Evolutionary conservation across 2,113 vertebrate species (phyloP), one percentile per base, ranked within the genome.

Genomic region (Xiphorhynchus elegans): DNA sequence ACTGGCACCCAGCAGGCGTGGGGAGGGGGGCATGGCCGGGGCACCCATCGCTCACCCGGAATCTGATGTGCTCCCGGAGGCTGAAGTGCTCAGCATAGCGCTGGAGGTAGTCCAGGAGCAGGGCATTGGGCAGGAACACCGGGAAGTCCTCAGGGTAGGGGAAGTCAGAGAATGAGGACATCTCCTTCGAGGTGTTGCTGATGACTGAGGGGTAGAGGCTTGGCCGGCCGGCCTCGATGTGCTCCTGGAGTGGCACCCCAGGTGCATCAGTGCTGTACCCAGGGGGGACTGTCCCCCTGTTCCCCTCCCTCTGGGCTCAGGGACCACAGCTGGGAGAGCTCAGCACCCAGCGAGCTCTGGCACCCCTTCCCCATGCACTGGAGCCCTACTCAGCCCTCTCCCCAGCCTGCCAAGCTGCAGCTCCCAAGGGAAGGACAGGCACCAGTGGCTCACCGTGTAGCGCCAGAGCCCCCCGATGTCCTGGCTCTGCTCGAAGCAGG

Each of bases 161-260:
- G 68, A 99, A 99, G 80, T 99, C 98, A 0, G 99, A 99, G 89
- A 98, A 99, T 15, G 98, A 98, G 31, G 98, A 99, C 98, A 99
- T 99, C 96, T 99, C 99, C 94, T 99, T 99, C 37, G 98, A 99
- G 46, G 98, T 97, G 91, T 99, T 99, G 79, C 96, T 98, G 85
- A 99, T 96, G 82, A 99, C 79, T 3, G 98, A 99, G 0, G 91
- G 97, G 66, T 99, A 99, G 31, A 98, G 96, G 87, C 98, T 98
- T 25, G 98, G 94, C 80, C 95, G 97, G 13, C 96, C 91, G 2
- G 98, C 95, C 84, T 98, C 97, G 1, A 97, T 60, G 18, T 94
- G 81, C 73, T 99, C 99, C 99, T 99, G 95, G 80, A 33, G 2
- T 0, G 5, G 60, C 60, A 70, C 3, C 35, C 9, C 0, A 7